Evolutionary conservation across 2,797 vertebrate species (phyloP).

Genomic region (Cottoperca gobio): DNA sequence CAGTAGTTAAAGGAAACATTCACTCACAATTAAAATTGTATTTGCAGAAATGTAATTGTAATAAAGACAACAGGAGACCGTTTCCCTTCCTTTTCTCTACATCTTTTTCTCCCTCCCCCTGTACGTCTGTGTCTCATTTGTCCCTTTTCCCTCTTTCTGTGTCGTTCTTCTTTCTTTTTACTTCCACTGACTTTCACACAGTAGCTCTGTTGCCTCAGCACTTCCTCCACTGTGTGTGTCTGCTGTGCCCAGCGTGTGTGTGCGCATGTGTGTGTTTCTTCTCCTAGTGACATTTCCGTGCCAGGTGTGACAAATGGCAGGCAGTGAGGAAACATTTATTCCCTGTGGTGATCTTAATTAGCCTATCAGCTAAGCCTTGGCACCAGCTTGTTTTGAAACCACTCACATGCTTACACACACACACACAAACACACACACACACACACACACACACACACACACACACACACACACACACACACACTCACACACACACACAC

Average conservation of each 20-base stretch:
- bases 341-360: slow-evolving; percentile 86
- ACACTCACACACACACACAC: slow-evolving; percentile 61
- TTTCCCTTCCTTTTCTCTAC: slow-evolving; percentile 5
- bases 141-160: slow-evolving; percentile 25
- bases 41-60: not conserved
- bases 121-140: slow-evolving; percentile 30
- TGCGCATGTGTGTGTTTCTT: slow-evolving; percentile 44
- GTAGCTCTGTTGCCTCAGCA: slow-evolving; percentile 67
- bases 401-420: slow-evolving; percentile 57
- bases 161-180: slow-evolving; percentile 21
- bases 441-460: slow-evolving; percentile 47
- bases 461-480: slow-evolving; percentile 24
- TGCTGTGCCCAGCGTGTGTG: slow-evolving; percentile 11
- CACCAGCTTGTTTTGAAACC: slow-evolving; percentile 79
- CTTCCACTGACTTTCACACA: slow-evolving; percentile 44
- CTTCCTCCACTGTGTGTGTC: slow-evolving; percentile 52
- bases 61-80: slow-evolving; percentile 26
- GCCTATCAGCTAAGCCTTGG: slow-evolving; percentile 84
- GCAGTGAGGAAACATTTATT: slow-evolving; percentile 84
- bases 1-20: slow-evolving; percentile 3
- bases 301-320: slow-evolving; percentile 87
- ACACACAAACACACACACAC: slow-evolving; percentile 24
- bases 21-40: not conserved
- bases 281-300: slow-evolving; percentile 80
- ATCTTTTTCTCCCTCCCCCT: slow-evolving; percentile 5